These are phyloP conservation scores for Serranochromis macrocephalus DNA, from an alignment of 2,113 vertebrate species.

Conservation along the genomic window DNA sequence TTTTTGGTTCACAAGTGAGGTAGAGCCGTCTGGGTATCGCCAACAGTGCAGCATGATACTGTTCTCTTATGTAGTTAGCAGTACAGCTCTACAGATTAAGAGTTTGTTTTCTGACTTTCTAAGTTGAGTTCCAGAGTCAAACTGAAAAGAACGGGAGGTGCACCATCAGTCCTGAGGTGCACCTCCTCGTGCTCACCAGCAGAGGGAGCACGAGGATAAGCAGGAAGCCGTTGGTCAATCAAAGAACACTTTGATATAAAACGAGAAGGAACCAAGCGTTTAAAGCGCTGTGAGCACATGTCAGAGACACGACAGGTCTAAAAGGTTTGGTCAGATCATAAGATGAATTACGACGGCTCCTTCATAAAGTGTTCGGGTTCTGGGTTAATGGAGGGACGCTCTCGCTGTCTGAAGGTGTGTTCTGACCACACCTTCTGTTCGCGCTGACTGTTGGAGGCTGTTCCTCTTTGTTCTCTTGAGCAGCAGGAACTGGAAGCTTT, in stretches of 20 bases:
- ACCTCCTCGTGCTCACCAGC: background rate
- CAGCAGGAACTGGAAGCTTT: background rate
- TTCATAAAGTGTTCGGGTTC: background rate
- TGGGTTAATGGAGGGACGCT: background rate
- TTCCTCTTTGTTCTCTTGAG: background rate
- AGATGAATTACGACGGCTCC: background rate
- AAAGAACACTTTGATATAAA: background rate
- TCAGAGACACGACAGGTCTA: background rate
- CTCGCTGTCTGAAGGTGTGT: background rate
- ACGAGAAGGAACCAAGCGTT: background rate
- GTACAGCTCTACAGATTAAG: background rate
- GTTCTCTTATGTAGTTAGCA: background rate
- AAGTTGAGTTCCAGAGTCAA: background rate
- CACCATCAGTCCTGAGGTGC: background rate
- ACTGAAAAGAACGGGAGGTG: background rate
- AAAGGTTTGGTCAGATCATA: background rate
- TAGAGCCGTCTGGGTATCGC: background rate
- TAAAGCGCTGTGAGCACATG: background rate
- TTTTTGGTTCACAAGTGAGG: background rate
- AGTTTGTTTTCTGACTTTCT: background rate
- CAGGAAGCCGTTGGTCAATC: background rate
- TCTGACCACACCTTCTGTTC: background rate
- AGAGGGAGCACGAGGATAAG: background rate
- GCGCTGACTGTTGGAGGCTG: background rate
- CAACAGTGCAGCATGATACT: background rate